Evolutionary conservation across 53 echinoderm and acorn worm species (phyloP).

Genomic region (Holothuria leucospilota): DNA sequence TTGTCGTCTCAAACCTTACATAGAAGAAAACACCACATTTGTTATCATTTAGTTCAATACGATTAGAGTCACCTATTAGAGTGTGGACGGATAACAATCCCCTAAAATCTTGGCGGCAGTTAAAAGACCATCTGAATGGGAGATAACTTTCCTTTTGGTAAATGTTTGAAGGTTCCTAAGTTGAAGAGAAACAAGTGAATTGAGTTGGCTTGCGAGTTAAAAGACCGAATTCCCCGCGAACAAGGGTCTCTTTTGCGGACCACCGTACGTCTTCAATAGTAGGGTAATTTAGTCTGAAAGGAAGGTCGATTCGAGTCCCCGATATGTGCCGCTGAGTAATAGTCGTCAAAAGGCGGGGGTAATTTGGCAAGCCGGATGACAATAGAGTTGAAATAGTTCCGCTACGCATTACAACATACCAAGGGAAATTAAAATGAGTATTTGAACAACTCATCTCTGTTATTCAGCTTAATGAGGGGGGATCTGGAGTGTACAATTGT

Average conservation of each 20-base stretch:
- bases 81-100: constrained; percentile 7
- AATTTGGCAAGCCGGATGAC: constrained; percentile 2
- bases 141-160: constrained; percentile 17
- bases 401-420: constrained; percentile 35
- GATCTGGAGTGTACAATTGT: constrained; percentile 38
- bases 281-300: constrained; percentile 33
- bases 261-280: constrained; percentile 26
- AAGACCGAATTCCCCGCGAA: constrained; percentile 2
- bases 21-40: constrained; percentile 33
- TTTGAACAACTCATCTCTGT: constrained; percentile 34
- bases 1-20: constrained; percentile 29
- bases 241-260: constrained; percentile 6
- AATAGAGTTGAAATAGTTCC: constrained; percentile 29
- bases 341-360: constrained; percentile 22
- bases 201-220: constrained; percentile 14
- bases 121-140: constrained; percentile 35
- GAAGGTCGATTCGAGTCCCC: constrained; percentile 26
- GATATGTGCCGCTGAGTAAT: constrained; percentile 42
- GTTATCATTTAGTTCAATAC: constrained; percentile 37
- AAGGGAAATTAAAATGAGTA: constrained; percentile 37
- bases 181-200: constrained; percentile 13
- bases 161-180: constrained; percentile 18
- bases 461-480: constrained; percentile 5
- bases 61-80: constrained; percentile 23
- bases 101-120: constrained; percentile 33